phyloP scores from a whole-genome alignment of 2,888 invertebrate genomes.

The Itoplectis maculator region DNA sequence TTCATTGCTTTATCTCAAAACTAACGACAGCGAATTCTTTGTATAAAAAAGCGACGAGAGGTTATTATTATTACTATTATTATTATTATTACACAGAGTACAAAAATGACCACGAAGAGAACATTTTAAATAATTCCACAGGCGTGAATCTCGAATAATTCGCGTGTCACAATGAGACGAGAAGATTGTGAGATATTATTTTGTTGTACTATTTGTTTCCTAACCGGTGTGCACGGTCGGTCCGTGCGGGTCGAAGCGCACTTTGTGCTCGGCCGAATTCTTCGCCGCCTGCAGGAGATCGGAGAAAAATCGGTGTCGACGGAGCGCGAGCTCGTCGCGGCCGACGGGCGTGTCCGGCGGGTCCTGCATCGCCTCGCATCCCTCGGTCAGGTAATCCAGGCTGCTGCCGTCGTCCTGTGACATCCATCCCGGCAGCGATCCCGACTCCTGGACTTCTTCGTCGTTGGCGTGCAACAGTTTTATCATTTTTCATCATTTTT shows the following conservation, averaged over 20 bases:
- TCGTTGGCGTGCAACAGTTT: slow-evolving; percentile 19
- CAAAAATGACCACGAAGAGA: not conserved
- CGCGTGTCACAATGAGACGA: too few species aligned
- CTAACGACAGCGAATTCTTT: too few species aligned
- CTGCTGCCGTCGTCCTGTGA: slow-evolving; percentile 85
- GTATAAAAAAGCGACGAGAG: too few species aligned
- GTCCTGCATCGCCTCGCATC: slow-evolving; percentile 86
- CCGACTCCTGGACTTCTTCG: slow-evolving; percentile 45
- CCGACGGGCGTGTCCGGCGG: slow-evolving; percentile 92
- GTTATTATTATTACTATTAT: not conserved
- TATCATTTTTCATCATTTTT: slow-evolving; percentile 4
- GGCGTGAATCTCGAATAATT: not conserved
- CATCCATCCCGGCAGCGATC: slow-evolving; percentile 79
- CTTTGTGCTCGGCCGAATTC: slow-evolving; percentile 90
- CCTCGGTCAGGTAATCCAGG: slow-evolving; percentile 76
- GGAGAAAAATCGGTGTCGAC: slow-evolving; percentile 92
- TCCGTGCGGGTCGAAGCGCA: slow-evolving; percentile 91
- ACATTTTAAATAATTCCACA: not conserved
- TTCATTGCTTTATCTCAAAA: not conserved
- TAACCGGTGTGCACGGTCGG: slow-evolving; percentile 88
- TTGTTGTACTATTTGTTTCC: slow-evolving; percentile 76
- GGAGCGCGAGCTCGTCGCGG: slow-evolving; percentile 91
- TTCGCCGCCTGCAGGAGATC: slow-evolving; percentile 91
- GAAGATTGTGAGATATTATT: too few species aligned
- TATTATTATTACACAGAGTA: not conserved